Evolutionary conservation across 2,797 vertebrate species (phyloP).

Genomic region (Myiothlypis coronata): DNA sequence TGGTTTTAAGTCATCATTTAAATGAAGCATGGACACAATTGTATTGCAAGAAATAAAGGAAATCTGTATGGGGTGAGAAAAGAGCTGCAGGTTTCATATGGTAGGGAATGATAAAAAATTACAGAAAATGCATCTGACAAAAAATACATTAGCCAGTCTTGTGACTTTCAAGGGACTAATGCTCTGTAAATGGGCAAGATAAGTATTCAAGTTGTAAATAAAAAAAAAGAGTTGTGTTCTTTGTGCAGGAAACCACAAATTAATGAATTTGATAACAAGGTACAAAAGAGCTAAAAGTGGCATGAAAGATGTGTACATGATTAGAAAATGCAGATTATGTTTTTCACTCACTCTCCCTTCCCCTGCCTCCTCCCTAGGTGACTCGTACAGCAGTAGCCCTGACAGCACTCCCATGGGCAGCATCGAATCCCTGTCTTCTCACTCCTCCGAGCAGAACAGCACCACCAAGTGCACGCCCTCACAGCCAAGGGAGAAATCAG

Average conservation of each 20-base stretch:
- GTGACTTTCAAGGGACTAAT: neutral
- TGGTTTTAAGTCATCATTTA: neutral
- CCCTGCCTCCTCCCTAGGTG: conserved; percentile 74
- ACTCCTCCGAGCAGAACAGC: conserved; percentile 94
- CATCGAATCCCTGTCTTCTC: conserved; percentile 94
- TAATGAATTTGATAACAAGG: neutral
- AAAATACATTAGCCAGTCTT: neutral
- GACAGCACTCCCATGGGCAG: conserved; percentile 96
- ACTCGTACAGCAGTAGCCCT: conserved; percentile 94
- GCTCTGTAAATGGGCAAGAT: neutral
- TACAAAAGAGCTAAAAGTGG: neutral
- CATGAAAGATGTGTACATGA: neutral
- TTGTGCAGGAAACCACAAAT: neutral
- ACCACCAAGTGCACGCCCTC: conserved; percentile 78
- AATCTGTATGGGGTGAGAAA: neutral
- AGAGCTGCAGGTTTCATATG: neutral
- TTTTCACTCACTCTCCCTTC: neutral
- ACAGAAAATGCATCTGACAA: neutral
- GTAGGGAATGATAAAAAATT: neutral
- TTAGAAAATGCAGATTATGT: neutral
- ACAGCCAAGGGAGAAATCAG: conserved; percentile 77
- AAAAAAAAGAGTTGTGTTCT: neutral
- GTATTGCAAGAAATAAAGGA: neutral
- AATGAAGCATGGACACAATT: neutral
- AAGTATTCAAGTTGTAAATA: neutral